Conservation (phyloP, 2,888 invertebrate species). For the Phorcus lineatus region DNA sequence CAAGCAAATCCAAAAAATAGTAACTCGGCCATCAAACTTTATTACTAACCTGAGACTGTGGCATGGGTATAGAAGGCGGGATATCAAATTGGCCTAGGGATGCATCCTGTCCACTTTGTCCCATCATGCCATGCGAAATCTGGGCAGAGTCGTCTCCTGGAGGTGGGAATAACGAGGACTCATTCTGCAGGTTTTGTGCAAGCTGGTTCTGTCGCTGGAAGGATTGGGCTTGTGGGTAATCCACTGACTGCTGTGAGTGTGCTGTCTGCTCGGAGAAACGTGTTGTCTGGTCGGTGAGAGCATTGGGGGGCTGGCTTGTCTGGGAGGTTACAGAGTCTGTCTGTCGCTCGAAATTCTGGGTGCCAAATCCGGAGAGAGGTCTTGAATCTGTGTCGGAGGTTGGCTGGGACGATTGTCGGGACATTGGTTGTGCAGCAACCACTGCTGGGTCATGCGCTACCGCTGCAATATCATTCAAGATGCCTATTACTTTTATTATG, state of each 20-base stretch:
- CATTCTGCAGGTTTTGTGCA: constrained; percentile 50
- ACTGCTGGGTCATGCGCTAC: constrained; percentile 71
- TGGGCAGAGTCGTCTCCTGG: constrained; percentile 40
- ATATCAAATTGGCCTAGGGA: constrained; percentile 25
- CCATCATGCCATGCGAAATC: constrained; percentile 46
- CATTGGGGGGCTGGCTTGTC: constrained; percentile 26
- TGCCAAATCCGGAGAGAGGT: constrained; percentile 32
- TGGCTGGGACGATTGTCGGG: constrained; percentile 44
- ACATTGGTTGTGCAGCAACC: constrained; percentile 69
- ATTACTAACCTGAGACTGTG: constrained; percentile 1
- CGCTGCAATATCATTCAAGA: constrained; percentile 36
- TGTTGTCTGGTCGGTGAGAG: constrained; percentile 23
- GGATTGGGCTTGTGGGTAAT: neutral
- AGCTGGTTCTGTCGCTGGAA: constrained; percentile 38
- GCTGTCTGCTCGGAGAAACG: constrained; percentile 27
- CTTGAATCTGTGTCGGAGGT: constrained; percentile 25
- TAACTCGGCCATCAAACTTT: neutral
- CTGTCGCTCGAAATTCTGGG: constrained; percentile 4
- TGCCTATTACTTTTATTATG: no score
- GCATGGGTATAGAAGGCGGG: constrained; percentile 11
- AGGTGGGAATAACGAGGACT: constrained; percentile 52
- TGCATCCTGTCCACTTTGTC: constrained; percentile 48
- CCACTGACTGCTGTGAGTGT: constrained; percentile 17
- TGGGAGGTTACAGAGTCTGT: constrained; percentile 31
- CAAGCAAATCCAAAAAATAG: no score